phyloP scores from a whole-genome alignment of 2,797 vertebrate species.

The Discoglossus pictus region DNA sequence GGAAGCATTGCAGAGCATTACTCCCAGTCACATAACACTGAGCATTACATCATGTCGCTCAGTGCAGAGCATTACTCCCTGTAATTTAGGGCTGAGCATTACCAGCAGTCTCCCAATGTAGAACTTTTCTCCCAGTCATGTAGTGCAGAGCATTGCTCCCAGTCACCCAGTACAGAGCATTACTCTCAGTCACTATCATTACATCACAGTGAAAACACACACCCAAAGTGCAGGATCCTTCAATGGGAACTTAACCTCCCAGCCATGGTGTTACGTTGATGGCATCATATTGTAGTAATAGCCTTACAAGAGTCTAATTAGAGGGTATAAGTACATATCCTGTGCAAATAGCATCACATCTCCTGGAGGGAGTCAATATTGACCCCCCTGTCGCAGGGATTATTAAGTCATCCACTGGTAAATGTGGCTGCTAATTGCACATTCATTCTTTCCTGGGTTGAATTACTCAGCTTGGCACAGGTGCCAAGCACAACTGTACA shows the following conservation, averaged over 20 bases:
- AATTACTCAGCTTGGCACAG: slow-evolving; percentile 24
- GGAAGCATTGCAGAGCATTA: too few relatives aligned
- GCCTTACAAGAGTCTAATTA: slow-evolving; percentile 51
- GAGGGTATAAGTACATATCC: slow-evolving; percentile 50
- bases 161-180: too few relatives aligned
- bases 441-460: slow-evolving; percentile 47
- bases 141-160: too few relatives aligned
- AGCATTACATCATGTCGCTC: too few relatives aligned
- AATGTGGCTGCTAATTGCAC: slow-evolving; percentile 50
- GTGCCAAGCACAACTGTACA: slow-evolving; percentile 50
- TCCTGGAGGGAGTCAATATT: slow-evolving; percentile 49
- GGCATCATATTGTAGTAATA: slow-evolving; percentile 48
- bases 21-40: too few relatives aligned
- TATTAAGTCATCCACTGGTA: slow-evolving; percentile 46
- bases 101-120: too few relatives aligned
- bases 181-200: too few relatives aligned
- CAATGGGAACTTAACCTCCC: slow-evolving; percentile 13
- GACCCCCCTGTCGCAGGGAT: slow-evolving; percentile 42
- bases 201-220: not conserved
- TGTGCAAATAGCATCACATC: slow-evolving; percentile 50
- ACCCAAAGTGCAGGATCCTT: slow-evolving; percentile 13
- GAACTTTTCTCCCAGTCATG: too few relatives aligned
- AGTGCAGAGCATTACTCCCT: too few relatives aligned
- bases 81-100: too few relatives aligned
- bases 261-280: slow-evolving; percentile 33